Conservation (phyloP, 2,113 vertebrate species). For the Grammomys dolichurus region DNA sequence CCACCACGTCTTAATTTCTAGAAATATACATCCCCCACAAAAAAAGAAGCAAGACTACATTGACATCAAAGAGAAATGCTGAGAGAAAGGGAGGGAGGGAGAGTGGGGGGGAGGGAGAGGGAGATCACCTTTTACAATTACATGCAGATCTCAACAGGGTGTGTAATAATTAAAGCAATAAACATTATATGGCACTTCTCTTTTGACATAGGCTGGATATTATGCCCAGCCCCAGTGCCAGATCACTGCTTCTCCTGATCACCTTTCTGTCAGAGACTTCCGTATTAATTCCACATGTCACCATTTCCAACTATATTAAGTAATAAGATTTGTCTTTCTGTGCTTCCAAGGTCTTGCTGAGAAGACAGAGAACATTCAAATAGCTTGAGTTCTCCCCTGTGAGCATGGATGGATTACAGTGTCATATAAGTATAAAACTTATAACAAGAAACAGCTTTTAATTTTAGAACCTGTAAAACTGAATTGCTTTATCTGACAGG, state of each 20-base stretch:
- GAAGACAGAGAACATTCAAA: background rate
- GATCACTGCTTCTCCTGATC: background rate
- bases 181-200: background rate
- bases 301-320: background rate
- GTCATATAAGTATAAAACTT: conserved; percentile 21
- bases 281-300: background rate
- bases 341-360: background rate
- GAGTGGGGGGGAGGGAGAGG: background rate
- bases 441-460: background rate
- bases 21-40: background rate
- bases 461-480: conserved; percentile 72
- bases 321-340: conserved; percentile 17
- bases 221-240: background rate
- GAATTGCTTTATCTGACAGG: conserved; percentile 75
- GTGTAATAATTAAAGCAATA: background rate
- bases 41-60: background rate
- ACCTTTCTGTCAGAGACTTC: background rate
- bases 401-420: background rate
- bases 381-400: background rate
- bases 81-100: background rate
- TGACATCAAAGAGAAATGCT: background rate
- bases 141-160: background rate
- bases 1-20: background rate
- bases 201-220: background rate
- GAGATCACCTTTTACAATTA: background rate